Evolutionary conservation across 2,797 vertebrate genomes (phyloP), one percentile per base, ranked within the genome.

Genomic region (Gallinago stenura): DNA sequence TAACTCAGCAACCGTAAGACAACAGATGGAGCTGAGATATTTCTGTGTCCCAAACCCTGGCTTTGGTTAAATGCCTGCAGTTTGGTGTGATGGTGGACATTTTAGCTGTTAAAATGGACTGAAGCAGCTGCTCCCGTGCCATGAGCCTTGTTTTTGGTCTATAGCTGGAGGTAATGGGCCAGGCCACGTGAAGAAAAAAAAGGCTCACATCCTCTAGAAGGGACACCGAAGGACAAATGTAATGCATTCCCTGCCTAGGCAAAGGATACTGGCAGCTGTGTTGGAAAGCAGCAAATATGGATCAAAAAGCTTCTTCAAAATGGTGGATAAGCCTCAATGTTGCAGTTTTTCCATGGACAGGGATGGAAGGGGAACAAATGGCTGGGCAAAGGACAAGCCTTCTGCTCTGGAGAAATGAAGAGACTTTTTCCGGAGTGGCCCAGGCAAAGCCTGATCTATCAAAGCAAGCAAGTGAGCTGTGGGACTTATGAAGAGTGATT

Each of bases 351-450:
- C 50, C 41, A 7, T 3, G 61, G 6, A 24, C 61, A 6, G 21
- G 10, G 20, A 12, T 26, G 26, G 6, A 24, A 37, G 12, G 12
- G 35, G 41, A 79, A 54, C 56, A 89, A 54, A 65, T 84, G 79
- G 68, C n/a, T 73, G 79, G 60, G 91, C 46, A 84, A 78, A 90
- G 73, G 70, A 96, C 2, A 20, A 92, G 75, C 68, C 57, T 93
- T 45, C 48, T 48, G 50, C 70, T 91, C 69, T 45, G 61, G 65
- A 93, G 45, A 91, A 91, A 87, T 6, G 22, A 75, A 60, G 19
- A 83, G 30, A 13, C 13, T 48, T 70, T 65, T 91, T 90, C 66
- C 50, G 78, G 85, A 56, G 45, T 0, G 50, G 87, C 37, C 39
- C 48, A 69, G 57, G 46, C 43, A 95, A 76, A 79, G 73, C 62